These are phyloP conservation scores for Penaeus japonicus DNA, from an alignment of 1,140 invertebrate species.

Conservation along the genomic window DNA sequence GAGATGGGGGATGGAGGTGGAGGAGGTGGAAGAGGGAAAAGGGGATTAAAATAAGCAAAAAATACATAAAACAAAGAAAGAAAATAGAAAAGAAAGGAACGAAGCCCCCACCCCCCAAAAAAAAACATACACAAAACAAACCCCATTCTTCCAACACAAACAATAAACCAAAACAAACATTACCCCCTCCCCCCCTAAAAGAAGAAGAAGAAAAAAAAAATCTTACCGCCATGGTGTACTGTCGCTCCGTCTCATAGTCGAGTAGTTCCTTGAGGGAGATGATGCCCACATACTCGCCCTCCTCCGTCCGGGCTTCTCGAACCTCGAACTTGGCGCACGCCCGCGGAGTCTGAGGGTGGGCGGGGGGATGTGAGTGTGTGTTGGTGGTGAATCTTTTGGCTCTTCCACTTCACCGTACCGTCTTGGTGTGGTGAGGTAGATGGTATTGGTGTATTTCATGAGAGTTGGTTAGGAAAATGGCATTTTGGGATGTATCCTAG, in stretches of 20 bases:
- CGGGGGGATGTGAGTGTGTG: not conserved
- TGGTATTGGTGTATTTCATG: no score
- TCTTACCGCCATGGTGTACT: conserved; percentile 71
- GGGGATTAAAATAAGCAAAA: not conserved
- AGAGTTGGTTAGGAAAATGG: no score
- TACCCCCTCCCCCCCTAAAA: not conserved
- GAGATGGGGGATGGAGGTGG: no score
- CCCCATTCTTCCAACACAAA: no score
- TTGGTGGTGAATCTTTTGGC: not conserved
- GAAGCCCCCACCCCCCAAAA: no score
- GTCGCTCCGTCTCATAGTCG: conserved; percentile 78
- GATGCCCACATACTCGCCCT: conserved; percentile 76
- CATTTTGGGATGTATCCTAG: no score
- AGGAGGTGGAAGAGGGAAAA: no score
- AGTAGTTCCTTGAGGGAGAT: conserved; percentile 72
- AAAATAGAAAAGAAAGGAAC: not conserved
- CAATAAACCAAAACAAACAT: not conserved
- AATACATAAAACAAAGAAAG: not conserved
- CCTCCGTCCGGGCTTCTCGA: conserved; percentile 67
- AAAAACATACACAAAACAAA: no score
- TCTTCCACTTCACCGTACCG: no score
- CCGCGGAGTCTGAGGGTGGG: conserved; percentile 60
- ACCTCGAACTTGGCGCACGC: conserved; percentile 62
- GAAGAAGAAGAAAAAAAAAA: not conserved
- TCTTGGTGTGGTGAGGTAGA: no score